Percentiles rank a stretch among this genome's conserved stretches.
Conservation (phyloP, 2,797 vertebrate genomes). For the Sebastes cheni region DNA sequence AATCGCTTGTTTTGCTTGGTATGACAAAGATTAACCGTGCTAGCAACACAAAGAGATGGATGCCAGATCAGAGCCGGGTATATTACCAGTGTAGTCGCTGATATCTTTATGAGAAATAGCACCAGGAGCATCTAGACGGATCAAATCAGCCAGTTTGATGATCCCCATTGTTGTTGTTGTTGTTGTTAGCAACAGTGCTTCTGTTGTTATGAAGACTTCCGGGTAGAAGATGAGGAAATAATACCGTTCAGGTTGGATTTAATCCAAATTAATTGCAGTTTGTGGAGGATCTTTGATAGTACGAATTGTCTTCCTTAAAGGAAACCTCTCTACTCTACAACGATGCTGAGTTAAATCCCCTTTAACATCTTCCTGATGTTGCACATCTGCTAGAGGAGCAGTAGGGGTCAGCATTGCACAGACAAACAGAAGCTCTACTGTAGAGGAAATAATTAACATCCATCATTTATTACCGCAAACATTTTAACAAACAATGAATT, state of each 20-base stretch:
- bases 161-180: constrained; percentile 76
- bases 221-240: too few relatives aligned
- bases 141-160: constrained; percentile 79
- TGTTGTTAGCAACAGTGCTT: too few relatives aligned
- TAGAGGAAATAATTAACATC: constrained; percentile 11
- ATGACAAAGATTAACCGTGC: fast-evolving
- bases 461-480: constrained; percentile 66
- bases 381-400: not conserved
- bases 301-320: not conserved
- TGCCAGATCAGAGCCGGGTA: not conserved
- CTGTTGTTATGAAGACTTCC: not conserved
- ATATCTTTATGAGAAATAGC: constrained; percentile 76
- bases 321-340: not conserved
- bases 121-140: constrained; percentile 69
- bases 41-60: fast-evolving
- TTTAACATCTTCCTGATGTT: not conserved
- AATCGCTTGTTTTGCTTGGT: too few relatives aligned
- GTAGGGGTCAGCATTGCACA: constrained; percentile 37
- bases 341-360: not conserved
- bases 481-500: constrained; percentile 55
- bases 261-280: fast-evolving
- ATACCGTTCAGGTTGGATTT: fast-evolving
- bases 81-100: constrained; percentile 79
- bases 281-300: not conserved
- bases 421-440: not conserved